A percentile compares a stretch with the other conserved stretches of the same genome.
phyloP scores from a whole-genome alignment of 2,888 invertebrate species.

The Callyntrura sp. region DNA sequence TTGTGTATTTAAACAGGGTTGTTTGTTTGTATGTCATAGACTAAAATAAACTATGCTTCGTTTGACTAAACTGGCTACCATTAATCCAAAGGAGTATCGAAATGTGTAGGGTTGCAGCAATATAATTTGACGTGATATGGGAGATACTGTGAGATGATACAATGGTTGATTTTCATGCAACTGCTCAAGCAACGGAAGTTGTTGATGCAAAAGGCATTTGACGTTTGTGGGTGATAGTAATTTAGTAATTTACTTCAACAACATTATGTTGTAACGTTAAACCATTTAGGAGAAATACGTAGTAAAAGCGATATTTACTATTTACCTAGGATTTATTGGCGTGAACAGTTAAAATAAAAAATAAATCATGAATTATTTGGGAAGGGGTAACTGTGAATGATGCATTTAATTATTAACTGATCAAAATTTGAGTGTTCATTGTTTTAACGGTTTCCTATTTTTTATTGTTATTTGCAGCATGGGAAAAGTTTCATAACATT shows the following conservation, averaged over 20 bases:
- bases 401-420: neutral
- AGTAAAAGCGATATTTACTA: neutral
- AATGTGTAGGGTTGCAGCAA: no score
- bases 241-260: neutral
- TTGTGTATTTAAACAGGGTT: constrained; percentile 21
- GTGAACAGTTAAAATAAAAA: neutral
- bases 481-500: constrained; percentile 85
- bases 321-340: no score
- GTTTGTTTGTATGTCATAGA: constrained; percentile 69
- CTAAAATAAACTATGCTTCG: constrained; percentile 56
- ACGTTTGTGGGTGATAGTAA: neutral
- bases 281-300: no score
- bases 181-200: no score
- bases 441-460: neutral
- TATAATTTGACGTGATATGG: no score
- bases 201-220: neutral
- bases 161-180: no score
- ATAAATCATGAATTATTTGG: neutral
- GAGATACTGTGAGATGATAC: no score
- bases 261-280: no score
- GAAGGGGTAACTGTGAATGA: neutral
- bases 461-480: constrained; percentile 82
- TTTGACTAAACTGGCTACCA: neutral
- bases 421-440: neutral
- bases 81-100: no score